Conservation (phyloP, 2,797 vertebrate genomes). For the Pyrocephalus nanus region DNA sequence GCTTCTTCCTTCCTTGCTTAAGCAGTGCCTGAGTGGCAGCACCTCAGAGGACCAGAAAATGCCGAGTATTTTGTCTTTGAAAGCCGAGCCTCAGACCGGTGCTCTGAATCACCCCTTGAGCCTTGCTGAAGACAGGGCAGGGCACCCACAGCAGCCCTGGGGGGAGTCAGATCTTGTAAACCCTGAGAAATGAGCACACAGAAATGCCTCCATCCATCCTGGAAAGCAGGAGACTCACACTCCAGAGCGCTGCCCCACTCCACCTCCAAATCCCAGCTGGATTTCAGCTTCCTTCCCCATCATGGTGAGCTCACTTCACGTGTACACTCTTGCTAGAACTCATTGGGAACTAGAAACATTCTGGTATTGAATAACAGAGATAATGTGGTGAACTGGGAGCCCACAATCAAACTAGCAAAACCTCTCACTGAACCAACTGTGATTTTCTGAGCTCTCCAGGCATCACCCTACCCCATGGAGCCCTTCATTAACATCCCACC, state of each 20-base stretch:
- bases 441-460: background rate
- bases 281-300: background rate
- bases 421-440: accelerated
- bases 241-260: background rate
- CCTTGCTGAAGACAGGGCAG: background rate
- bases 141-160: background rate
- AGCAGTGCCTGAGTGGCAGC: background rate
- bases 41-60: background rate
- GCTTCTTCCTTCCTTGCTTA: background rate
- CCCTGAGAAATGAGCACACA: accelerated
- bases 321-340: accelerated
- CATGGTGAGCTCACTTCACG: accelerated
- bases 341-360: accelerated
- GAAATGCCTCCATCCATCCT: background rate
- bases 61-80: background rate
- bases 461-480: background rate
- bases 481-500: background rate
- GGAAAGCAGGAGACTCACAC: background rate
- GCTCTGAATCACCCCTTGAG: background rate
- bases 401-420: background rate
- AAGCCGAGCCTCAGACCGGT: background rate
- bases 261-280: background rate
- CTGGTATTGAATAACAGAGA: background rate
- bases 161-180: accelerated
- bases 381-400: background rate